These are phyloP conservation scores for Daphoenositta chrysoptera DNA, from an alignment of 2,113 vertebrate species.

Conservation along the genomic window DNA sequence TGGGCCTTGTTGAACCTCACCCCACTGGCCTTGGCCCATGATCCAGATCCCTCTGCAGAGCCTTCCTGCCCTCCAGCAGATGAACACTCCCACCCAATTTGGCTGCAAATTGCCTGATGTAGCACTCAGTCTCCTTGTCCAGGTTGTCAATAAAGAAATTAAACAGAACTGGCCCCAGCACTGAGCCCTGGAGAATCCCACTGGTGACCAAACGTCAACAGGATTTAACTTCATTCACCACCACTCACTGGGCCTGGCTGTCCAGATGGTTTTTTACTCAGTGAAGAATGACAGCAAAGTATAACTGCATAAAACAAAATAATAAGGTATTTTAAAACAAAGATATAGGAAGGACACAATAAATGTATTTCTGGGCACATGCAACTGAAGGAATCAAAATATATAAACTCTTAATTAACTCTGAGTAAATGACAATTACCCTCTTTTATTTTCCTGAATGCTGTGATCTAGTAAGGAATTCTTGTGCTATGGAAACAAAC, in stretches of 20 bases:
- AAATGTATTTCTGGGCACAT: background rate
- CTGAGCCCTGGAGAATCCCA: background rate
- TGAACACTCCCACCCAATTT: rapidly evolving
- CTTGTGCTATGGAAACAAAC: background rate
- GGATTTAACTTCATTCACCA: background rate
- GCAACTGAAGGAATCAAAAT: background rate
- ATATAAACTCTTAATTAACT: background rate
- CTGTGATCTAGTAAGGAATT: background rate
- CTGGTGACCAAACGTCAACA: rapidly evolving
- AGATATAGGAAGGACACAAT: background rate
- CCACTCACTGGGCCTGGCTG: too few relatives aligned
- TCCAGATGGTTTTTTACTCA: background rate
- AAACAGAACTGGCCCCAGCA: background rate
- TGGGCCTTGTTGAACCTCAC: background rate
- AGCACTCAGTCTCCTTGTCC: background rate
- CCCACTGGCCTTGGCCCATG: rapidly evolving
- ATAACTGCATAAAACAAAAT: background rate
- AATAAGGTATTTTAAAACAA: background rate
- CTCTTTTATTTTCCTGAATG: background rate
- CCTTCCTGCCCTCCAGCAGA: background rate
- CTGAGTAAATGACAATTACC: background rate
- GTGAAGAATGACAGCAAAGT: background rate
- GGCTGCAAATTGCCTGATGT: background rate
- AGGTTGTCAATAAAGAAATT: background rate
- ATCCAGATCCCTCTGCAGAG: background rate